Conservation (phyloP, 2,797 vertebrate species). For the Dendrocincla fuliginosa region DNA sequence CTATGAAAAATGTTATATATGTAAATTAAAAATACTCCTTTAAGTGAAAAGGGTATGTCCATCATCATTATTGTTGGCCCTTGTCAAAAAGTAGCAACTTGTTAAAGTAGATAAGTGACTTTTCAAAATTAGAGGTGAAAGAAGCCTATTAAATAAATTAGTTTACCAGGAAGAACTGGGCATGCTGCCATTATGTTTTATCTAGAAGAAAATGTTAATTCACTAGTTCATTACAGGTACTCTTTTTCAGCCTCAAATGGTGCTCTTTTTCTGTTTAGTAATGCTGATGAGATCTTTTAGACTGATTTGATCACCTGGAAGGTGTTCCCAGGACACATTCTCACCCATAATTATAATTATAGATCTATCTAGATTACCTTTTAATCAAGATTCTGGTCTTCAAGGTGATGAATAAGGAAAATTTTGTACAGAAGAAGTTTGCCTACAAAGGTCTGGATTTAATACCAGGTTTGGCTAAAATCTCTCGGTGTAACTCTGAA, state of each 20-base stretch:
- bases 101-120: neutral
- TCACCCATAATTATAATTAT: neutral
- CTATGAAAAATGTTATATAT: neutral
- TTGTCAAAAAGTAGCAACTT: neutral
- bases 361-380: neutral
- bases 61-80: neutral
- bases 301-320: neutral
- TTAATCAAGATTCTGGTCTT: neutral
- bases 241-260: neutral
- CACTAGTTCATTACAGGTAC: neutral
- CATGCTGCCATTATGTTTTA: neutral
- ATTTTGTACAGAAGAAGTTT: neutral
- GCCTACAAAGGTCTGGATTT: neutral
- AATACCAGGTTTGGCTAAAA: neutral
- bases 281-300: neutral
- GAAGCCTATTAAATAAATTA: neutral
- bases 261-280: neutral
- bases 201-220: neutral
- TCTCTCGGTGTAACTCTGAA: neutral
- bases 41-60: neutral
- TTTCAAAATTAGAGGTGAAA: slow-evolving; percentile 11
- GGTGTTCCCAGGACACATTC: neutral
- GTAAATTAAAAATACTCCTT: neutral
- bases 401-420: neutral
- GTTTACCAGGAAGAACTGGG: neutral